Base-by-base conservation (phyloP, 2,888 invertebrate genomes). In the Morpho helenor region DNA sequence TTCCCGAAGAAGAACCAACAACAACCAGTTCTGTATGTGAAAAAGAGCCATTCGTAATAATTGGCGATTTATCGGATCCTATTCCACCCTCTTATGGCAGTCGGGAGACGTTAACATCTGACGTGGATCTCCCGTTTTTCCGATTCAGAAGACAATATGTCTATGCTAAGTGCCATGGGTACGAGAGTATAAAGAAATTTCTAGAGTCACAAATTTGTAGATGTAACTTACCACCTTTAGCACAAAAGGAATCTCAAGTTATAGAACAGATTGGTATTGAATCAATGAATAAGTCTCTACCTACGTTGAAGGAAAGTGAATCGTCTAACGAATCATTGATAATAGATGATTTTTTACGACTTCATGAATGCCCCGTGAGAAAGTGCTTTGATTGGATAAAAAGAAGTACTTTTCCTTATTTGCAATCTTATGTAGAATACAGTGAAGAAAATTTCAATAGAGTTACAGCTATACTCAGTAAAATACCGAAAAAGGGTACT, bases 91-190 rank as follows among this genome's bases (percentile, higher is more conserved):
- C 59, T 23, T 82, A 80, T 59, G 84, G 82, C 7, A 90, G 90
- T 66, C 74, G 76, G 63, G 87, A 88, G 67, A 84, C 86, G 8
- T 66, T 90, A 56, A 73, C 80, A 2, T 72, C 76, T 9, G 73
- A 83, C 56, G 80, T 80, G 31, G 85, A 84, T 57, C 73, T 89
- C 45, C 84, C 85, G 2, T 67, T 68, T 55, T 67, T 88, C 40
- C 72, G 79, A 68, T 60, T 88, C 41, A 73, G 82, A 52, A 78
- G 83, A 63, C 74, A 87, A 60, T 85, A 76, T 62, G 56, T 84
- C 52, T 90, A 88, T 65, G 89, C 89, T 0, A 87, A 84, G 69
- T 90, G 90, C 64, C 78, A 84, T 54, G 78, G 75, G 61, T 84
- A 72, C 66, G 80, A 88, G 63, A 76, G 82, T 49, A 78, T 89